Conservation (phyloP, 2,797 vertebrate species). For the Falco naumanni region DNA sequence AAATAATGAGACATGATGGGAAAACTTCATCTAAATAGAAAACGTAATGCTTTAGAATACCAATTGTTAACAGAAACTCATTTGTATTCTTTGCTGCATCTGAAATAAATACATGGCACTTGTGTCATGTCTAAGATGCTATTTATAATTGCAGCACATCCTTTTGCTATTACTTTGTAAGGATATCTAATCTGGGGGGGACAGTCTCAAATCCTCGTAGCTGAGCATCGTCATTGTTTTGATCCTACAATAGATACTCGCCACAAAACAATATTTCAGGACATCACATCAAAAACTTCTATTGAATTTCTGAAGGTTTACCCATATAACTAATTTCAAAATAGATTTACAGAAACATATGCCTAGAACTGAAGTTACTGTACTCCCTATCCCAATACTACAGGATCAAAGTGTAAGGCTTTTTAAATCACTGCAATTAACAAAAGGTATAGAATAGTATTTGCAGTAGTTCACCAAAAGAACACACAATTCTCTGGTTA, state of each 20-base stretch:
- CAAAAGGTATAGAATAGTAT: background rate
- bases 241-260: background rate
- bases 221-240: background rate
- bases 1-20: constrained; percentile 43
- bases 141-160: background rate
- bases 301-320: background rate
- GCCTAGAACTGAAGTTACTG: background rate
- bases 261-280: background rate
- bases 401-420: background rate
- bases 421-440: background rate
- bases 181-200: background rate
- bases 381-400: background rate
- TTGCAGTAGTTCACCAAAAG: background rate
- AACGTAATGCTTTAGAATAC: background rate
- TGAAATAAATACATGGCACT: background rate
- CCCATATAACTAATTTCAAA: background rate
- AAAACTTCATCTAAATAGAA: constrained; percentile 17
- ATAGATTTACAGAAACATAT: background rate
- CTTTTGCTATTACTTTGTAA: background rate
- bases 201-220: background rate
- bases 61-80: background rate
- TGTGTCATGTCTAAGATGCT: background rate
- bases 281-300: background rate
- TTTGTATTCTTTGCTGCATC: background rate
- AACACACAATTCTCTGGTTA: background rate